Conservation (phyloP, 2,797 vertebrate species). For the Gadopsis marmoratus region DNA sequence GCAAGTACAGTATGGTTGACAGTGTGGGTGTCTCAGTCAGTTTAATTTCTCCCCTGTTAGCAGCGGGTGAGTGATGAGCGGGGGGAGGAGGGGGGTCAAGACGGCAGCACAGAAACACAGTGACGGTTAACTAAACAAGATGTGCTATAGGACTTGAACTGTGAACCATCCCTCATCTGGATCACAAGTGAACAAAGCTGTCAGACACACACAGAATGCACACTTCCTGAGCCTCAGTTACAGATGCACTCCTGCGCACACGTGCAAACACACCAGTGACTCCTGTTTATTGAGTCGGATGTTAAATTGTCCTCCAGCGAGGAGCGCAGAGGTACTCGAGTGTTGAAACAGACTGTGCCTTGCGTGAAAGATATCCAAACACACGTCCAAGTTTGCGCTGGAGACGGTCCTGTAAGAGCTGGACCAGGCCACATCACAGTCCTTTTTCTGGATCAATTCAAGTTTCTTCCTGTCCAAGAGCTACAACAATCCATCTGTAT, state of each 20-base stretch:
- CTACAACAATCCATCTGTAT: constrained; percentile 64
- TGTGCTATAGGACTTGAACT: constrained; percentile 37
- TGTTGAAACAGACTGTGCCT: constrained; percentile 73
- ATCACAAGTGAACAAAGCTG: constrained; percentile 44
- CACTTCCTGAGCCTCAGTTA: constrained; percentile 41
- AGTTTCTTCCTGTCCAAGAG: constrained; percentile 52
- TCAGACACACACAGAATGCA: constrained; percentile 50
- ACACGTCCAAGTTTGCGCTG: constrained; percentile 67
- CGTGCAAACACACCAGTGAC: constrained; percentile 64
- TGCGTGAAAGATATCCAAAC: constrained; percentile 76
- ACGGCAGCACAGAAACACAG: constrained; percentile 43
- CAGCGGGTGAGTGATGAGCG: constrained; percentile 60
- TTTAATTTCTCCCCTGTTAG: constrained; percentile 62
- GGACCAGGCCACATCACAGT: constrained; percentile 67
- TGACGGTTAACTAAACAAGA: constrained; percentile 59
- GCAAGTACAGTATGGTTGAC: neutral
- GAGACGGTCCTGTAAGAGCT: constrained; percentile 68
- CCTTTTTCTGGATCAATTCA: constrained; percentile 45
- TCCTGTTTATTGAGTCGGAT: constrained; percentile 75
- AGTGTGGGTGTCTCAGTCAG: constrained; percentile 28
- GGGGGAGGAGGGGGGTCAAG: constrained; percentile 21
- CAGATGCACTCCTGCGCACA: constrained; percentile 46
- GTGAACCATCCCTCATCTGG: constrained; percentile 45
- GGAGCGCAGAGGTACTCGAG: constrained; percentile 62
- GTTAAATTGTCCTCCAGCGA: constrained; percentile 76